Percentiles rank a stretch among this genome's conserved stretches.
These are phyloP conservation scores for Diphyllodes magnificus DNA, from an alignment of 2,113 vertebrate species.

Conservation along the genomic window DNA sequence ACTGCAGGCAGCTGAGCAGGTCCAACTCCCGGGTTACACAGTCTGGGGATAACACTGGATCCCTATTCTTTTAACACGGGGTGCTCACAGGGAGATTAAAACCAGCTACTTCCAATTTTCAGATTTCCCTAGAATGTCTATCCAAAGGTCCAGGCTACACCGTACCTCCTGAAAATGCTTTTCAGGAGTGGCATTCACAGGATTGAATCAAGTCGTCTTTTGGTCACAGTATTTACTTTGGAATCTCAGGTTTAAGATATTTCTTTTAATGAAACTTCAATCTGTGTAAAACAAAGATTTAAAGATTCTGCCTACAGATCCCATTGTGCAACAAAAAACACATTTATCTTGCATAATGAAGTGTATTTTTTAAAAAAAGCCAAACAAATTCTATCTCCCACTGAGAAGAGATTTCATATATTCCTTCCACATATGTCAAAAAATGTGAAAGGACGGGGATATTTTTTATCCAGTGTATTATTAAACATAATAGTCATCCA, in stretches of 20 bases:
- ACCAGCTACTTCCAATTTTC: neutral
- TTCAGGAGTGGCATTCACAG: accelerated
- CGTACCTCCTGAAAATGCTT: neutral
- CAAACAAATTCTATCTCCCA: neutral
- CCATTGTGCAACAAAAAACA: neutral
- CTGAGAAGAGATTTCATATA: neutral
- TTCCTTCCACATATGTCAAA: neutral
- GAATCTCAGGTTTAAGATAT: neutral
- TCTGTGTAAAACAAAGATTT: neutral
- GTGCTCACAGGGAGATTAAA: neutral
- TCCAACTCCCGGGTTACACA: accelerated
- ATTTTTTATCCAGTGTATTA: slow-evolving; percentile 41
- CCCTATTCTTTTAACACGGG: accelerated
- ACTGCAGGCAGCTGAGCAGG: no score
- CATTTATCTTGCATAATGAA: neutral
- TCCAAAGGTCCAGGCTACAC: neutral
- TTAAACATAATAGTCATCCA: slow-evolving; percentile 72
- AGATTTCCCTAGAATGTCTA: neutral
- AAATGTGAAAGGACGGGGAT: neutral
- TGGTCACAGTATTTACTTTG: neutral
- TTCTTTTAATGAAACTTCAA: neutral
- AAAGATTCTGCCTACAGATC: neutral
- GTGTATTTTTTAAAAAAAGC: neutral
- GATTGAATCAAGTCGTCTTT: neutral
- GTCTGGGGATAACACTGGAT: neutral